Evolutionary conservation across 1,140 invertebrate genomes (phyloP).

Genomic region (Sitobion miscanthi): DNA sequence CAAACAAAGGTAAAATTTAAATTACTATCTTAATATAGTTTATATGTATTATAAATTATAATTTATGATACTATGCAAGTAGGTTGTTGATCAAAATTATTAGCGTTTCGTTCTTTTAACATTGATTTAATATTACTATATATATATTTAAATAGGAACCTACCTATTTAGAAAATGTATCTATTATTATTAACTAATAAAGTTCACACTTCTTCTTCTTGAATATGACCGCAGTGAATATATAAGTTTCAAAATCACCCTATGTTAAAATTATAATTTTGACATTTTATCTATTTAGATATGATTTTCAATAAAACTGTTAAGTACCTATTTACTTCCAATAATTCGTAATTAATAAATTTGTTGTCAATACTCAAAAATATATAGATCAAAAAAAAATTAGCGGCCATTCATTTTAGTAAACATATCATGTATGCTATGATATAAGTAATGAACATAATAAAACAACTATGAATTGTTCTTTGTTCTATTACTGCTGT

Average conservation of each 20-base stretch:
- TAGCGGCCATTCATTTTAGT: background rate
- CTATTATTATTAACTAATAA: background rate
- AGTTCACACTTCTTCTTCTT: background rate
- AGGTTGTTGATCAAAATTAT: background rate
- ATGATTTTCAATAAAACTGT: background rate
- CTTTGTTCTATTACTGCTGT: background rate
- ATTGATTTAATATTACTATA: background rate
- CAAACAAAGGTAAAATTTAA: background rate
- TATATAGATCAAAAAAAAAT: background rate
- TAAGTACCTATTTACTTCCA: background rate
- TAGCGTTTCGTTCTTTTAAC: background rate
- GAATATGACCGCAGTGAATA: too few relatives aligned
- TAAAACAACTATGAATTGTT: background rate
- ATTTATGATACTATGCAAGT: background rate
- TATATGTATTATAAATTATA: background rate
- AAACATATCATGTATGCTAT: background rate
- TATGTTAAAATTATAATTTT: background rate
- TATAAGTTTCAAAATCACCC: background rate
- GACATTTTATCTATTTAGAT: background rate
- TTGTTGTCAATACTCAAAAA: background rate
- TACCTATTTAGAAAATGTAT: background rate
- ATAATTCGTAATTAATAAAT: background rate
- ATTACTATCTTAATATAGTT: background rate
- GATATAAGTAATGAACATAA: background rate
- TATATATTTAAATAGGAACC: background rate